Conservation (phyloP, 2,797 vertebrate genomes). For the Otolemur crassicaudatus region DNA sequence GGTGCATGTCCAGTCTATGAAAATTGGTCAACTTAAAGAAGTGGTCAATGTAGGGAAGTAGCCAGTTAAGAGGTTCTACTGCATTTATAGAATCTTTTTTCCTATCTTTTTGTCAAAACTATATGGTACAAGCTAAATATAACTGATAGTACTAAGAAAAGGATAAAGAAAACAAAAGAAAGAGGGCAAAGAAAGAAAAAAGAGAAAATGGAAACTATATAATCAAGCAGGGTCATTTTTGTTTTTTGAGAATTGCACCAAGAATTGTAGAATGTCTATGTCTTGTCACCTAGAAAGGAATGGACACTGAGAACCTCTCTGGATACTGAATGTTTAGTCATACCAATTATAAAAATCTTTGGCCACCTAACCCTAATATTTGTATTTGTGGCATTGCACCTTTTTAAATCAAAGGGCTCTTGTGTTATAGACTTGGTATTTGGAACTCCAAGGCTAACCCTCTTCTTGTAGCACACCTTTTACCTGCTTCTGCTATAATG, state of each 20-base stretch:
- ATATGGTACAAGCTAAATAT: neutral
- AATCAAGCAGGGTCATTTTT: neutral
- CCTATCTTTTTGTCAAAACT: neutral
- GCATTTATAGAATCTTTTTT: neutral
- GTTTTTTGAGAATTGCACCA: neutral
- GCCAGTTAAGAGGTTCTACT: no score
- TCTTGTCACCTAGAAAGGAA: neutral
- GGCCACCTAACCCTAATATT: neutral
- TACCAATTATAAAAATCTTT: neutral
- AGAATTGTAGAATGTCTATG: neutral
- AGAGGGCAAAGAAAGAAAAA: neutral
- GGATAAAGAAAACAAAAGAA: neutral
- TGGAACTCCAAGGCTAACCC: neutral
- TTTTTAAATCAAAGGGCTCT: neutral
- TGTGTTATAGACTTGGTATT: neutral
- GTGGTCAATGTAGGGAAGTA: no score
- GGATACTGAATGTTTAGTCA: neutral
- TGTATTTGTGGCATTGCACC: neutral
- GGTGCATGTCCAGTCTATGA: no score
- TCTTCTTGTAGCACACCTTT: neutral
- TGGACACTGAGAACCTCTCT: neutral
- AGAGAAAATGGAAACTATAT: neutral
- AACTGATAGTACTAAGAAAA: neutral
- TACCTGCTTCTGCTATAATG: neutral
- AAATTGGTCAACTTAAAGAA: no score